These are phyloP conservation scores for Cetoscarus ocellatus DNA, from an alignment of 2,797 vertebrate species.

Conservation along the genomic window DNA sequence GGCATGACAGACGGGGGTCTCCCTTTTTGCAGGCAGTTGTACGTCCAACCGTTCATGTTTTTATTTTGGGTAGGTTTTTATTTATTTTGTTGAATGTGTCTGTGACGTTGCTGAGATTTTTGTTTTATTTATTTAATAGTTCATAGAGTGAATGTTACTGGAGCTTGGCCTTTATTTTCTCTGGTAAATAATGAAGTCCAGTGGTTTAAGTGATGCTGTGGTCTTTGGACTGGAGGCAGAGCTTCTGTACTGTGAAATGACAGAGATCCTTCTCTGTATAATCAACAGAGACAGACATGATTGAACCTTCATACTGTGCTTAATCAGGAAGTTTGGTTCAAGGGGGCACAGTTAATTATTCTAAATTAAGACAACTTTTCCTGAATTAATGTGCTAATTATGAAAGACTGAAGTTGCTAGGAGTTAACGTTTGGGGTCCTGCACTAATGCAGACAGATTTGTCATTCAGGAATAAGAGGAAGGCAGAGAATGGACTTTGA, in stretches of 20 bases:
- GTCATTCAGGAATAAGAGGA: constrained; percentile 6
- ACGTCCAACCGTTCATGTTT: constrained; percentile 64
- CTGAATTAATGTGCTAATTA: constrained; percentile 9
- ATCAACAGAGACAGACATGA: constrained; percentile 13
- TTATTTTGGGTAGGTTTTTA: constrained; percentile 55
- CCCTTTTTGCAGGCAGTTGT: constrained; percentile 61
- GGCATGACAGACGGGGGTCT: constrained; percentile 55
- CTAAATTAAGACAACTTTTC: constrained; percentile 12
- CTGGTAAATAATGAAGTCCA: constrained; percentile 26
- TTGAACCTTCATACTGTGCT: constrained; percentile 9
- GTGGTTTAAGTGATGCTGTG: constrained; percentile 34
- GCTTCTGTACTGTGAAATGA: constrained; percentile 46
- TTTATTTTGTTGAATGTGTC: constrained; percentile 57
- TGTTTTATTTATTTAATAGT: constrained; percentile 66
- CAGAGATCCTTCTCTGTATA: constrained; percentile 30
- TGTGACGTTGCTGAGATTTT: constrained; percentile 54
- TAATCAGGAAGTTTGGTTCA: constrained; percentile 19
- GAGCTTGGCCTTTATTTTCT: constrained; percentile 34
- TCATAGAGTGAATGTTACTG: constrained; percentile 51
- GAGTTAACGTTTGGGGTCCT: constrained; percentile 15
- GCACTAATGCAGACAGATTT: constrained; percentile 14
- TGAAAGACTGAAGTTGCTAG: constrained; percentile 27
- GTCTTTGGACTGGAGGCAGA: constrained; percentile 45
- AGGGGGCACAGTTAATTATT: not conserved
- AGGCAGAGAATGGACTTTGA: constrained; percentile 2